These are phyloP conservation scores for Doris montereyensis DNA, from an alignment of 2,888 invertebrate species.

Conservation along the genomic window DNA sequence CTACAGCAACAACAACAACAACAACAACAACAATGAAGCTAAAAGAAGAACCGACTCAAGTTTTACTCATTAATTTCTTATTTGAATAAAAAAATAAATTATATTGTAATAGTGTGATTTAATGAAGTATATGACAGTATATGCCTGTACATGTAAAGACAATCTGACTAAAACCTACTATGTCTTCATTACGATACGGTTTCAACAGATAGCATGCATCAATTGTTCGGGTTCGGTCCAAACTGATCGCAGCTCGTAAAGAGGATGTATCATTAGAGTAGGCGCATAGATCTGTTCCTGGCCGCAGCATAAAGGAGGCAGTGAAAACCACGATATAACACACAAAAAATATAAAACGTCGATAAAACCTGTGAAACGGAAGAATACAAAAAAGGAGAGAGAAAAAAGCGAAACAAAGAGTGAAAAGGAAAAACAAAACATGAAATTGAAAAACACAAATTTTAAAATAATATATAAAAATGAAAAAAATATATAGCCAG, in stretches of 20 bases:
- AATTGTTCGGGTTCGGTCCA: constrained; percentile 45
- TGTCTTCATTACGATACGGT: constrained; percentile 58
- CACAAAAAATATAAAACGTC: constrained; percentile 91
- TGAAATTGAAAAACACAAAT: too few species aligned
- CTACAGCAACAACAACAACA: too few species aligned
- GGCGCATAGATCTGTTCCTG: constrained; percentile 73
- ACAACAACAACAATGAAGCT: too few species aligned
- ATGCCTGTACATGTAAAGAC: too few species aligned
- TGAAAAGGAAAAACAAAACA: too few species aligned
- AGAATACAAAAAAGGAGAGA: too few species aligned
- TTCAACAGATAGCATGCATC: constrained; percentile 69
- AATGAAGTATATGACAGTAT: background rate
- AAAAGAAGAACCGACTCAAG: too few species aligned
- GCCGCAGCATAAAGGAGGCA: constrained; percentile 89
- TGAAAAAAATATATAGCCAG: background rate
- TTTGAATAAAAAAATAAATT: background rate
- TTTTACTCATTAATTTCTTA: too few species aligned
- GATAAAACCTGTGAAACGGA: constrained; percentile 87
- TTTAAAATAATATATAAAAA: too few species aligned
- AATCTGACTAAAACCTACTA: too few species aligned
- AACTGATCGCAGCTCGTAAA: constrained; percentile 22
- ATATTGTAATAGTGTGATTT: background rate
- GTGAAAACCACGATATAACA: constrained; percentile 92
- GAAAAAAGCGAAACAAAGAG: constrained; percentile 30
- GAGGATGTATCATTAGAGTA: constrained; percentile 45